Evolutionary conservation across 2,113 vertebrate genomes (phyloP), one percentile per base, ranked within the genome.

Genomic region (Ceyx cyanopectus): DNA sequence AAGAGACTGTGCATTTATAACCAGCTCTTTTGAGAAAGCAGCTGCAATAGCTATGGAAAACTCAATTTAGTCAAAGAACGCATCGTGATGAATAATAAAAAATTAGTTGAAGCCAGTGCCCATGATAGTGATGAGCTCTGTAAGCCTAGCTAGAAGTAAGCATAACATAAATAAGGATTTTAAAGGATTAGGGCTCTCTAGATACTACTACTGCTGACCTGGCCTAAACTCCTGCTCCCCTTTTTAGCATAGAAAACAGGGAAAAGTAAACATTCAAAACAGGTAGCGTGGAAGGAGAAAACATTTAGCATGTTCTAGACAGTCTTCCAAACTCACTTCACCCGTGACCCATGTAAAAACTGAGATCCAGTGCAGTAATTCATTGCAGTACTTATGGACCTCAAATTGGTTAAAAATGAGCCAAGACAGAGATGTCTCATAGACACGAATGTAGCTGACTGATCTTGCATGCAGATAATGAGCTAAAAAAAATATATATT

Each of bases 21-120:
- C 66, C 72, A 60, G 58, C 43, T 75, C 69, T 96, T 95, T 95
- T 66, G 90, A 95, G 82, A 92, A 93, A 78, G 84, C 86, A 94
- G 78, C 67, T 93, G 85, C 76, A 90, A 87, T 41, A 78, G 88
- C 61, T 67, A 78, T 27, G 20, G 50, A 79, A 93, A 96, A 89
- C 77, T 91, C 79, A 68, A 67, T 93, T 86, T 90, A 74, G 87
- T 80, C 53, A 67, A 89, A 90, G 70, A 80, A 81, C 6, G 30
- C 48, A 73, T 41, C 87, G 87, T 60, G 74, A 77, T 54, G 87
- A 94, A 86, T 87, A 96, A 95, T 79, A 87, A 89, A 89, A 90
- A 76, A 82, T 68, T 73, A 77, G 37, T 79, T 85, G 29, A 91
- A 91, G 60, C 60, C 48, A 89, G 26, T 62, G 81, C 63, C 72